Base-by-base conservation (phyloP, 2,113 vertebrate genomes). In the Cacatua alba region DNA sequence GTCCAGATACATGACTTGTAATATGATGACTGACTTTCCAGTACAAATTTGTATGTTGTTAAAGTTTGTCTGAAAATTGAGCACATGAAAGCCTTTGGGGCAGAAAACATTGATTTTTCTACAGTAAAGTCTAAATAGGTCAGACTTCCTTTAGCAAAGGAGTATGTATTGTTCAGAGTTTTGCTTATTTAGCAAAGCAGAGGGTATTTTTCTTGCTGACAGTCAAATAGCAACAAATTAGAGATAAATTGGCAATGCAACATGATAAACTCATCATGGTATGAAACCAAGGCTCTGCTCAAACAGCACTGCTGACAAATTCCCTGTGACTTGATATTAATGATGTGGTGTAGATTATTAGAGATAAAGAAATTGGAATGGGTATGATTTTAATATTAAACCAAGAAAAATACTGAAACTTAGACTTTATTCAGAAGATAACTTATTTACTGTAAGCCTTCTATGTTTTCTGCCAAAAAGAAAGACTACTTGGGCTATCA, bases 361-460 rank as follows among this genome's bases (percentile, higher is more conserved):
- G 83, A 82, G 86, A n/a, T 68, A 68, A 92, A 82, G 69, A 92
- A 78, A 72, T 88, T 33, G 41, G 60, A 71, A 33, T n/a, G 41
- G 35, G 57, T 60, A 39, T 8, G 6, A 35, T 79, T 86, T 93
- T 90, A 82, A 77, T 92, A 90, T 88, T 55, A 86, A 95, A 71
- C 29, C 28, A 82, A 82, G 82, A 87, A 69, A 37, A 62, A 60
- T 48, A 90, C n/a, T 37, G 79, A 88, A 96, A 93, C 86, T 59
- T 77, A 6, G 71, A 49, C 24, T 88, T 88, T 53, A 79, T 77
- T 80, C 64, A 83, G 86, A 84, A 96, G 44, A n/a, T 28, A 83
- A 90, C 85, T 82, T 77, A 48, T 87, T 97, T 95, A 92, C 93
- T 44, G 93, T 96, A 97, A 95, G 11, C 19, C 53, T 79, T 65